A percentile compares a stretch with the other conserved stretches of the same genome.
These are phyloP conservation scores for Isaurus tuberculatus DNA, from an alignment of 92 coral and sea anemone genomes.

Conservation along the genomic window DNA sequence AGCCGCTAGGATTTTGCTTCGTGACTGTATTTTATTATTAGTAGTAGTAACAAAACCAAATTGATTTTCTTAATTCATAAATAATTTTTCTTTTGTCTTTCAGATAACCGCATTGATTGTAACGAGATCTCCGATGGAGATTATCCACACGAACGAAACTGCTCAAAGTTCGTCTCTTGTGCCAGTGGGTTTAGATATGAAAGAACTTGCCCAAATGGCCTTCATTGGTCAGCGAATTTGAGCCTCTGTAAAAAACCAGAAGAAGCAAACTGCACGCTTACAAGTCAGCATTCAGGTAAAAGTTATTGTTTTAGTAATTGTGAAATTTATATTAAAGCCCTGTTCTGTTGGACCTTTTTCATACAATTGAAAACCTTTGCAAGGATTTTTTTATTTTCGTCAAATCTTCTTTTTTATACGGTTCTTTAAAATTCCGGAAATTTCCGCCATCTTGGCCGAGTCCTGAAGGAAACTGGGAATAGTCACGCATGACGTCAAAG, in stretches of 20 bases:
- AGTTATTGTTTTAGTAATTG: too few species aligned
- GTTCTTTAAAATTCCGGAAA: too few species aligned
- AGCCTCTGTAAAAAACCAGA: neutral
- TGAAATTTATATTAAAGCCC: too few species aligned
- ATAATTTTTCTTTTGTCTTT: neutral
- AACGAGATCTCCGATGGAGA: neutral
- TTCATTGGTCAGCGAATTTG: neutral
- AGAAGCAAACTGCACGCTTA: neutral
- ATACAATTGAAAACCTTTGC: too few species aligned
- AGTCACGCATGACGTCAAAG: too few species aligned
- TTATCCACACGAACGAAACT: constrained; percentile 19
- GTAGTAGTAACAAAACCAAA: neutral
- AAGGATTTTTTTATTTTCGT: too few species aligned
- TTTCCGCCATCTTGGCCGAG: too few species aligned
- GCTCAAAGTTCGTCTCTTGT: neutral
- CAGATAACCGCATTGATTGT: constrained; percentile 1
- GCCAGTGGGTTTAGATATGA: neutral
- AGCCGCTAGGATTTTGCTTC: too few species aligned
- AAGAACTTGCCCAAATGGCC: neutral
- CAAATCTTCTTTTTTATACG: too few species aligned
- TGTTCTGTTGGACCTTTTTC: too few species aligned
- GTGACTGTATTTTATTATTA: too few species aligned
- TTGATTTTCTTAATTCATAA: neutral
- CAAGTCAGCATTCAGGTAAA: neutral
- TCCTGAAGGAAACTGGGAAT: too few species aligned